Conservation (phyloP, 2,113 vertebrate species). For the Dolichallabes microphthalmus region DNA sequence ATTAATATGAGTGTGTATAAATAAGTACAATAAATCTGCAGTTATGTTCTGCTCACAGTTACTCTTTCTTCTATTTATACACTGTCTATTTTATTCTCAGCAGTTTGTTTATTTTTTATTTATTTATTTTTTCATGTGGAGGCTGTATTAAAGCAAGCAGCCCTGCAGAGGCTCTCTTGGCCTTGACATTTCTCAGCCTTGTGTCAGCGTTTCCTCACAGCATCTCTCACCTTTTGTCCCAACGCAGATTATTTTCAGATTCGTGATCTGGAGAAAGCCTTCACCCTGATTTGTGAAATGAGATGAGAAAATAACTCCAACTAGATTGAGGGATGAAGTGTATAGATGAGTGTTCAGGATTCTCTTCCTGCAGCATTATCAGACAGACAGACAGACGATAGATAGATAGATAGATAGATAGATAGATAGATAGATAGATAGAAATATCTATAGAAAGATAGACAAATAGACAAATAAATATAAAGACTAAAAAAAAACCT, state of each 20-base stretch:
- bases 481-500: too few relatives aligned
- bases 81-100: background rate
- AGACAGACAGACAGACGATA: background rate
- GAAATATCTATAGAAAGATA: too few relatives aligned
- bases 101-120: background rate
- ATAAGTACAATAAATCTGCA: background rate
- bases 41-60: background rate
- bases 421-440: background rate
- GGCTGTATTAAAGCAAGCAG: constrained; percentile 7
- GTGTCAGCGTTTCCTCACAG: constrained; percentile 14
- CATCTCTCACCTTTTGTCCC: constrained; percentile 8
- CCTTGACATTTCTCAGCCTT: constrained; percentile 1
- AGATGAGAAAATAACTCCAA: constrained; percentile 7
- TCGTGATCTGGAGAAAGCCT: constrained; percentile 7
- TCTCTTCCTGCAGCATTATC: background rate
- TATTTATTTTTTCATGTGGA: background rate
- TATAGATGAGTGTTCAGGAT: background rate
- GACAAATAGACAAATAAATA: too few relatives aligned
- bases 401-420: background rate
- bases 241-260: constrained; percentile 24
- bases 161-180: constrained; percentile 2
- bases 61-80: constrained; percentile 3
- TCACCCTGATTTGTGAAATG: background rate
- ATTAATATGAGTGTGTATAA: background rate
- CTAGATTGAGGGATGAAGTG: background rate